phyloP scores from a whole-genome alignment of 2,113 vertebrate species.

The Oenanthe oenanthe region DNA sequence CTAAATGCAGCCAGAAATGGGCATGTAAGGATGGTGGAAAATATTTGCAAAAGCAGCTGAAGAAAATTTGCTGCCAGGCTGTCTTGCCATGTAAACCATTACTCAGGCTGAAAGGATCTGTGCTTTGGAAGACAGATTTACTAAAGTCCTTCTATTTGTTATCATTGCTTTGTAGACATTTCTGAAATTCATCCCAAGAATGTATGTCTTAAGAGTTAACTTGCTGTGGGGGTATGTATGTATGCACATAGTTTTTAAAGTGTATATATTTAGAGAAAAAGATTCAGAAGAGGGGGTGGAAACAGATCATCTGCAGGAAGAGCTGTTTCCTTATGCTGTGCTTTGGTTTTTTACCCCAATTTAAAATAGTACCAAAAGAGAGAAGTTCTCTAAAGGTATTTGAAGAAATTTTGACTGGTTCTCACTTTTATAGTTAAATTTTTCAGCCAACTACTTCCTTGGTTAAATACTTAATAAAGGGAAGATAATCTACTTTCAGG shows the following conservation, averaged over 20 bases:
- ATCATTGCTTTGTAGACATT: not conserved
- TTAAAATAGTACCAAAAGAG: not conserved
- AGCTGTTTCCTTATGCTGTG: not conserved
- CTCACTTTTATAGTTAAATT: not conserved
- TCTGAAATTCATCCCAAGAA: not conserved
- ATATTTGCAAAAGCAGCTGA: not conserved
- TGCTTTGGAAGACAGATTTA: not conserved
- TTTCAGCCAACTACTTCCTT: not conserved
- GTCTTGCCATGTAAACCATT: not conserved
- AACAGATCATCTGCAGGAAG: not conserved
- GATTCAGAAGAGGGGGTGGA: not conserved
- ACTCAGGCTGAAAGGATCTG: not conserved
- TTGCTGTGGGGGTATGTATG: not conserved
- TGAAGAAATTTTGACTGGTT: not conserved
- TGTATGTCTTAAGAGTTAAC: not conserved
- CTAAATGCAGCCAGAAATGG: not conserved
- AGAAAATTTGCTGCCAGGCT: not conserved
- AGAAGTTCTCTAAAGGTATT: not conserved
- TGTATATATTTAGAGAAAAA: not conserved
- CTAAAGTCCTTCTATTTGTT: not conserved
- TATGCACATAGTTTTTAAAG: not conserved
- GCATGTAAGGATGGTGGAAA: not conserved
- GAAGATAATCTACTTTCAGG: not conserved
- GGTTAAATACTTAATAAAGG: not conserved
- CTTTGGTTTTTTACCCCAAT: not conserved